phyloP scores from a whole-genome alignment of 2,888 invertebrate species.

The Sarcophaga rosellei region DNA sequence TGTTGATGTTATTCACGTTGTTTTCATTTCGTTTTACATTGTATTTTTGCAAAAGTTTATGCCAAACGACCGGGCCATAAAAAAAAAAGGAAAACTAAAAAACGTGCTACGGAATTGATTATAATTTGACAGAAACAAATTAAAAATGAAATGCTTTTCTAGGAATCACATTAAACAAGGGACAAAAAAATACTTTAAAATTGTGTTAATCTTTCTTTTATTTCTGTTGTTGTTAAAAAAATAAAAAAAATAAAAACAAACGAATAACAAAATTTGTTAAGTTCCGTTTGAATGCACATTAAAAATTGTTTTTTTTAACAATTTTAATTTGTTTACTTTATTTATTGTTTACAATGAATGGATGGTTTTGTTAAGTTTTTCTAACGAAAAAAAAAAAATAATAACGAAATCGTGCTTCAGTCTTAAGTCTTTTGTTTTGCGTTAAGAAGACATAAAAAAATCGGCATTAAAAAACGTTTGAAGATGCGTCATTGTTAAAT shows the following conservation, averaged over 20 bases:
- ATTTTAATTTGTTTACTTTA: slow-evolving; percentile 16
- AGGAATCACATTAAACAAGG: slow-evolving; percentile 12
- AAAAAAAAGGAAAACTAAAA: slow-evolving; percentile 27
- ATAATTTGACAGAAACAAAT: slow-evolving; percentile 27
- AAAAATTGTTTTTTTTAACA: not conserved
- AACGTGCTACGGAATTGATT: slow-evolving; percentile 44
- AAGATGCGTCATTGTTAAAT: slow-evolving; percentile 36
- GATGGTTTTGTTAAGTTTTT: not conserved
- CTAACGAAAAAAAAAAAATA: not conserved
- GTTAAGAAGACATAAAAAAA: not conserved
- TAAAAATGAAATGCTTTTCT: slow-evolving; percentile 20
- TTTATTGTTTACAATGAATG: not conserved
- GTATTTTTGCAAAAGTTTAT: not conserved
- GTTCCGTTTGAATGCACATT: slow-evolving; percentile 29
- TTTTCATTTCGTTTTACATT: not conserved
- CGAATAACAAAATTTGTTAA: slow-evolving; percentile 8
- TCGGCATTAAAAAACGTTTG: not conserved
- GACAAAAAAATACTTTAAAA: not conserved
- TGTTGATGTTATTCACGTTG: not conserved
- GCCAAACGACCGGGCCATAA: not conserved
- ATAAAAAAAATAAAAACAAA: not conserved
- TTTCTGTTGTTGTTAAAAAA: not conserved
- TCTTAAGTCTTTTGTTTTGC: slow-evolving; percentile 52
- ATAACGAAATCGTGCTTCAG: slow-evolving; percentile 2
- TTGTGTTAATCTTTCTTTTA: not conserved